A percentile compares a stretch with the other conserved stretches of the same genome.
Evolutionary conservation across 2,888 invertebrate species (phyloP).

Genomic region (Hedychridium roseum): DNA sequence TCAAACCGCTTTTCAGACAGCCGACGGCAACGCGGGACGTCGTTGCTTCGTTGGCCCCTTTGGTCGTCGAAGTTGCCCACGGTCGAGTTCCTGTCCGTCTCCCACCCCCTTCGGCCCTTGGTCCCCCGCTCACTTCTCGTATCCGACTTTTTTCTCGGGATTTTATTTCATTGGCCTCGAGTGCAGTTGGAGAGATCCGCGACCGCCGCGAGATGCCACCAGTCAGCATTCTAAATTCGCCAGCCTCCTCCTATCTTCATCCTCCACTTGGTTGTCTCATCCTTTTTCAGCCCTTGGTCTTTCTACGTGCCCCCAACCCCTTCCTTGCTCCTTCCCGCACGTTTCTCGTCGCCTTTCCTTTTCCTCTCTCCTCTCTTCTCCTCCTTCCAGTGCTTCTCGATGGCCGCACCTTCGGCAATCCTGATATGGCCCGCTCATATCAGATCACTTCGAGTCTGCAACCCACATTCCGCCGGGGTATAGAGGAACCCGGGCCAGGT

Average conservation of each 20-base stretch:
- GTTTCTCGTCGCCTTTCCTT: conserved; percentile 13
- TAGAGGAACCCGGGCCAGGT: conserved; percentile 1
- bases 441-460: conserved; percentile 32
- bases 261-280: not conserved
- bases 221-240: conserved; percentile 35
- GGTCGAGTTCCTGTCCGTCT: too few relatives aligned
- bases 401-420: conserved; percentile 22
- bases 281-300: not conserved
- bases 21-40: too few relatives aligned
- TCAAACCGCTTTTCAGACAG: too few relatives aligned
- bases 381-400: conserved; percentile 2
- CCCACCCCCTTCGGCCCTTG: too few relatives aligned
- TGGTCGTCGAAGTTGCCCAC: too few relatives aligned
- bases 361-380: not conserved
- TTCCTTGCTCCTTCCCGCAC: conserved; percentile 13
- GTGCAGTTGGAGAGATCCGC: conserved; percentile 24
- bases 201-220: conserved; percentile 22
- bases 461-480: not conserved
- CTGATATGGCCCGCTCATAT: conserved; percentile 28
- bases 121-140: too few relatives aligned
- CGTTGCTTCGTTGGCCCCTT: too few relatives aligned
- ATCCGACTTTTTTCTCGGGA: too few relatives aligned
- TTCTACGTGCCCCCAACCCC: conserved; percentile 1
- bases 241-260: conserved; percentile 8
- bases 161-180: conserved; percentile 32